These are phyloP conservation scores for Oplegnathus fasciatus DNA, from an alignment of 2,113 vertebrate genomes.

Conservation along the genomic window DNA sequence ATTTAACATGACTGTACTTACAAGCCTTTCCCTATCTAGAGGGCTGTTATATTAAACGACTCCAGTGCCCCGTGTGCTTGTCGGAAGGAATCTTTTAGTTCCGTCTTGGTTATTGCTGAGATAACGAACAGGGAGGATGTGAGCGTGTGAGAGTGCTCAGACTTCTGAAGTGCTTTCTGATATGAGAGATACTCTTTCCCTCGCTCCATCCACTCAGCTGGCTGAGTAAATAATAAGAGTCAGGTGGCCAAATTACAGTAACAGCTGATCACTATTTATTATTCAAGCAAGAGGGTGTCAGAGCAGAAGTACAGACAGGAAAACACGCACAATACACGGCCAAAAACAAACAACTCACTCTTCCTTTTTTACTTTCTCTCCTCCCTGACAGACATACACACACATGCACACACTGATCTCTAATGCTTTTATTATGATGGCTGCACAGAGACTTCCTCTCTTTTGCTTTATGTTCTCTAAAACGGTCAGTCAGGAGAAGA, in stretches of 20 bases:
- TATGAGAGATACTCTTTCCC: slow-evolving; percentile 16
- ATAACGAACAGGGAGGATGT: slow-evolving; percentile 23
- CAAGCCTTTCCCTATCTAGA: slow-evolving; percentile 5
- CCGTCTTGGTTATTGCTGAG: slow-evolving; percentile 5
- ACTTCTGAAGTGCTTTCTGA: slow-evolving; percentile 29
- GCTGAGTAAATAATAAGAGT: slow-evolving; percentile 49
- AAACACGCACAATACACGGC: slow-evolving; percentile 23
- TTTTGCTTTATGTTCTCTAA: slow-evolving; percentile 37
- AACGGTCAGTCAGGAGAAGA: slow-evolving; percentile 29
- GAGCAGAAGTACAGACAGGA: slow-evolving; percentile 50
- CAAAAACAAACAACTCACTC: slow-evolving; percentile 54
- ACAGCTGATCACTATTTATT: slow-evolving; percentile 75
- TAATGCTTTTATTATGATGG: slow-evolving; percentile 35
- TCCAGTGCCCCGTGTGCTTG: background rate
- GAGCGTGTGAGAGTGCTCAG: slow-evolving; percentile 10
- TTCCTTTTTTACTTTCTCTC: slow-evolving; percentile 25
- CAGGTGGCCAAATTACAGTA: slow-evolving; percentile 63
- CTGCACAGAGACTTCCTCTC: slow-evolving; percentile 58
- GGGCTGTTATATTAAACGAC: background rate
- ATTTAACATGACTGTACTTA: slow-evolving; percentile 27
- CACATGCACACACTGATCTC: slow-evolving; percentile 21
- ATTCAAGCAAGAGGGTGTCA: slow-evolving; percentile 59
- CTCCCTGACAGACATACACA: background rate
- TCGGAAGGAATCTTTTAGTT: slow-evolving; percentile 19
- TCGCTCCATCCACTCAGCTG: slow-evolving; percentile 37